These are phyloP conservation scores for Aviceda subcristata DNA, from an alignment of 2,113 vertebrate genomes.

Conservation along the genomic window DNA sequence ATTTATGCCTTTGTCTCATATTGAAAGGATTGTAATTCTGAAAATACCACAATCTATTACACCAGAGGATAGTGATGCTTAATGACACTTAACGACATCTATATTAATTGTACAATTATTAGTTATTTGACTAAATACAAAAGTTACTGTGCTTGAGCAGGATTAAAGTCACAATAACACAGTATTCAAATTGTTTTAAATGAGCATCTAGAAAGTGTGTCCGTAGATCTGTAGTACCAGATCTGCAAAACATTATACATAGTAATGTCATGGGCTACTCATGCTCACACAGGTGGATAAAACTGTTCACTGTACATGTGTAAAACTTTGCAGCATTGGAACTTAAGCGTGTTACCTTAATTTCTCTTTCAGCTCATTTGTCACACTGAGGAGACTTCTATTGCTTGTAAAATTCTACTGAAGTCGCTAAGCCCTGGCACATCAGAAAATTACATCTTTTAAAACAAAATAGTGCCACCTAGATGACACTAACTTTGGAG, in stretches of 20 bases:
- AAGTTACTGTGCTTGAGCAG: background rate
- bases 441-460: background rate
- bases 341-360: background rate
- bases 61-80: background rate
- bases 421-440: background rate
- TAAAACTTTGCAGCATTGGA: background rate
- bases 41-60: background rate
- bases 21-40: background rate
- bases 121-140: background rate
- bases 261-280: background rate
- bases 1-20: background rate
- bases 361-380: background rate
- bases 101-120: background rate
- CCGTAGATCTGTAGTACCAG: background rate
- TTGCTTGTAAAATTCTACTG: background rate
- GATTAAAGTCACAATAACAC: background rate
- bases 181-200: constrained; percentile 13
- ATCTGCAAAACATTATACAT: background rate
- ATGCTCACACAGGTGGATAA: background rate
- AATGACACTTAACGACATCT: background rate
- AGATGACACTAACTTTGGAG: background rate
- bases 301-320: accelerated
- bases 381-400: background rate
- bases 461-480: background rate
- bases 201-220: background rate